A percentile compares a stretch with the other conserved stretches of the same genome.
phyloP scores from a whole-genome alignment of 2,888 invertebrate species.

The Acrobasis consociella region DNA sequence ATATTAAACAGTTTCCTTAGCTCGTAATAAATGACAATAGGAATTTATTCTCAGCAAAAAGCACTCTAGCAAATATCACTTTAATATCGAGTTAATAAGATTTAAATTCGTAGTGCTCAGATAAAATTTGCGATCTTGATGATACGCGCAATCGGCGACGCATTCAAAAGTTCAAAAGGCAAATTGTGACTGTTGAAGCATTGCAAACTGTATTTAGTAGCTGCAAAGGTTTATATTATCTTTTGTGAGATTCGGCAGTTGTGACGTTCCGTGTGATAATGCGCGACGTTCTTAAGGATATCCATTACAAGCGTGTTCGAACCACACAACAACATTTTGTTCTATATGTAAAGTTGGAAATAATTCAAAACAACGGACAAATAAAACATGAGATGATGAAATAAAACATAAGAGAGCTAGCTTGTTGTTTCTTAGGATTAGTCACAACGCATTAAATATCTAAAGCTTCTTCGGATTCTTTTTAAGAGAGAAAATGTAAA shows the following conservation, averaged over 20 bases:
- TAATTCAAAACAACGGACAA: background rate
- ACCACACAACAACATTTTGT: constrained; percentile 48
- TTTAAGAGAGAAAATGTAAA: too few species aligned
- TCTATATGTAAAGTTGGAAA: too few species aligned
- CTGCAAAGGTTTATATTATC: constrained; percentile 36
- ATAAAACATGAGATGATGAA: constrained; percentile 6
- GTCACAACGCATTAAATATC: too few species aligned
- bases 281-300: constrained; percentile 42
- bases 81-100: constrained; percentile 40
- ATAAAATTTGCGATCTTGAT: constrained; percentile 48
- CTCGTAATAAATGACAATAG: constrained; percentile 59
- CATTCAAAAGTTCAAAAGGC: constrained; percentile 43
- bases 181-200: constrained; percentile 31
- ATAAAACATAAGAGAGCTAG: background rate
- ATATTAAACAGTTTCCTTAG: constrained; percentile 63
- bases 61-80: constrained; percentile 34
- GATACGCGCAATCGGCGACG: constrained; percentile 47
- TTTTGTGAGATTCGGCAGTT: constrained; percentile 30
- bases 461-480: too few species aligned
- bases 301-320: constrained; percentile 49
- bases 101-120: constrained; percentile 38
- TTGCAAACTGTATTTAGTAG: constrained; percentile 33
- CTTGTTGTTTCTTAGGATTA: too few species aligned
- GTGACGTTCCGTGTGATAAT: constrained; percentile 32
- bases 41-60: constrained; percentile 46